These are phyloP conservation scores for Cheilosia grossa DNA, from an alignment of 2,888 invertebrate species.

Conservation along the genomic window DNA sequence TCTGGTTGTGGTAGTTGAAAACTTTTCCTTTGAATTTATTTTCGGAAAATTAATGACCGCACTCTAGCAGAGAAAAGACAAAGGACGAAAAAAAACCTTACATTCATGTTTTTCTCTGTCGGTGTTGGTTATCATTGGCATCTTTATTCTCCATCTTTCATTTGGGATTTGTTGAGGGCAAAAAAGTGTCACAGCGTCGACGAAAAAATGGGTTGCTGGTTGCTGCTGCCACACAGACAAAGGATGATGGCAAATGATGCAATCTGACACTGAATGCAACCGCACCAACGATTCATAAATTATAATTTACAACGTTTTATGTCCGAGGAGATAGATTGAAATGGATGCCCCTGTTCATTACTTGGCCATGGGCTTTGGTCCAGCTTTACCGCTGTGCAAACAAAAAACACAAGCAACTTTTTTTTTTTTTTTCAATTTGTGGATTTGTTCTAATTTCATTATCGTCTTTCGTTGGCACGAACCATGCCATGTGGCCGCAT, in stretches of 20 bases:
- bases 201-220: not conserved
- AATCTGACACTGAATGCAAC: conserved; percentile 51
- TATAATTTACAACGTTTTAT: conserved; percentile 64
- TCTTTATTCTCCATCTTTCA: conserved; percentile 60
- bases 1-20: not conserved
- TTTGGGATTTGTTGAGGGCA: conserved; percentile 47
- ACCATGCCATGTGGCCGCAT: conserved; percentile 7
- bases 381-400: conserved; percentile 9
- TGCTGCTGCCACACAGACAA: conserved; percentile 13
- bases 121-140: conserved; percentile 51
- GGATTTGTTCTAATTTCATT: conserved; percentile 52
- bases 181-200: conserved; percentile 1
- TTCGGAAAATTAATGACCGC: conserved; percentile 66
- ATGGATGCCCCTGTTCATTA: conserved; percentile 10
- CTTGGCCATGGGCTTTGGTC: conserved; percentile 19
- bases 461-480: conserved; percentile 21
- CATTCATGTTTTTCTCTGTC: conserved; percentile 19
- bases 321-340: conserved; percentile 43
- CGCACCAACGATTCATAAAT: conserved; percentile 56
- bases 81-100: conserved; percentile 5
- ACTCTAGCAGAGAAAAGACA: conserved; percentile 7
- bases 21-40: conserved; percentile 59
- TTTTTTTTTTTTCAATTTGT: conserved; percentile 32
- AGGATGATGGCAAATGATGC: conserved; percentile 59
- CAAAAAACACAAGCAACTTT: not conserved